These are phyloP conservation scores for Styela plicata DNA, from an alignment of 23 tunicate genomes.

Conservation along the genomic window DNA sequence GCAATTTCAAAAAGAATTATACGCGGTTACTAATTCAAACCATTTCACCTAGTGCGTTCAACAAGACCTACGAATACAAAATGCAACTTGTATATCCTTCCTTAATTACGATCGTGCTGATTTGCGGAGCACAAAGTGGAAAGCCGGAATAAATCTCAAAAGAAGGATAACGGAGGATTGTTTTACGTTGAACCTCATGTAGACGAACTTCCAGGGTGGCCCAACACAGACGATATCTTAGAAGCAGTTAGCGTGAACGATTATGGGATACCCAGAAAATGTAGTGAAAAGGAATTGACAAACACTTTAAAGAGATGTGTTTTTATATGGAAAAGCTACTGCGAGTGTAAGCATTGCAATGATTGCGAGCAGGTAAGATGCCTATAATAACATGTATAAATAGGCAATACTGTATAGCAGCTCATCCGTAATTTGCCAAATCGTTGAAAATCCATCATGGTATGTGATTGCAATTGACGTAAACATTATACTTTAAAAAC, in stretches of 20 bases:
- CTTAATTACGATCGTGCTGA: not conserved
- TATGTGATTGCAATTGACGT: too few species aligned
- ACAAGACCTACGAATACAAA: too few species aligned
- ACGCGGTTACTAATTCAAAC: too few species aligned
- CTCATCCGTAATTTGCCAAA: too few species aligned
- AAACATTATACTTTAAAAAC: too few species aligned
- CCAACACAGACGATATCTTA: not conserved
- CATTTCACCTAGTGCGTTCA: too few species aligned
- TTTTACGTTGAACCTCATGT: not conserved
- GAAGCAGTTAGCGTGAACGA: not conserved
- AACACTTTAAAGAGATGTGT: not conserved
- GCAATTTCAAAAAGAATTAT: too few species aligned
- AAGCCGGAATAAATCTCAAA: not conserved
- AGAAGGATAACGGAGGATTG: not conserved
- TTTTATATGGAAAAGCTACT: not conserved
- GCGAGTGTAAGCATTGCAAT: not conserved
- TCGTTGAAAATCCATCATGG: too few species aligned
- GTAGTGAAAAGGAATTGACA: slow-evolving; percentile 5
- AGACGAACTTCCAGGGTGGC: not conserved
- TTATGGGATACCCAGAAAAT: not conserved
- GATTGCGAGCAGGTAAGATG: not conserved
- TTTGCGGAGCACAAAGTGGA: not conserved
- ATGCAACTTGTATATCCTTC: not conserved
- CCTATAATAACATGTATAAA: too few species aligned
- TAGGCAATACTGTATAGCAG: too few species aligned